Conservation (phyloP, 2,888 invertebrate genomes). For the Noctua fimbriata region DNA sequence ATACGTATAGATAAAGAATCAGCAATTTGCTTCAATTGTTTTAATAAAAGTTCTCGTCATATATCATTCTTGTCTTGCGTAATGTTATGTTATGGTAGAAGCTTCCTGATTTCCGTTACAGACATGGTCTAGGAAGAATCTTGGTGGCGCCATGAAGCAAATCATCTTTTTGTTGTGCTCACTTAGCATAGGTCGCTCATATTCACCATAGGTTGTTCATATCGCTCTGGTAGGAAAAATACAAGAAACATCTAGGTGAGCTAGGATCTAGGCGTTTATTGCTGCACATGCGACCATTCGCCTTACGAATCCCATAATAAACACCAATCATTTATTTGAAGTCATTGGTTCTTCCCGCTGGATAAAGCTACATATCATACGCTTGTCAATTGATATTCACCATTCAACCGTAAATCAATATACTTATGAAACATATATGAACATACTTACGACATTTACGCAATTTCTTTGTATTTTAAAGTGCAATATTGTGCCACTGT, state of each 20-base stretch:
- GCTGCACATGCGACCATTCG: neutral
- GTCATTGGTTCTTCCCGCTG: neutral
- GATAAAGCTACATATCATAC: no score
- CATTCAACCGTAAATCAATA: neutral
- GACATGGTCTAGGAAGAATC: conserved; percentile 3
- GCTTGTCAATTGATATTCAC: neutral
- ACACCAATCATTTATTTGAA: neutral
- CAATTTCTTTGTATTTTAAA: conserved; percentile 19
- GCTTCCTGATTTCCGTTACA: conserved; percentile 54
- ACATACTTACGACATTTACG: conserved; percentile 11
- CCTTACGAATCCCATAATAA: neutral
- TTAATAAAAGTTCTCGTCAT: conserved; percentile 64
- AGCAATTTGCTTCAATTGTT: conserved; percentile 68
- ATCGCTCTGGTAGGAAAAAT: neutral
- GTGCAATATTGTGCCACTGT: conserved; percentile 47
- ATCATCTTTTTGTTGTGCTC: neutral
- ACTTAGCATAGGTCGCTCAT: neutral
- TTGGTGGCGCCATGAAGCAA: conserved; percentile 1
- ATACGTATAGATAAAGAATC: conserved; percentile 65
- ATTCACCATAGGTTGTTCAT: no score
- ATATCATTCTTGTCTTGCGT: conserved; percentile 58
- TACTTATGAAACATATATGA: neutral
- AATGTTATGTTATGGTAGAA: conserved; percentile 47
- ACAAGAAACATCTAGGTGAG: neutral
- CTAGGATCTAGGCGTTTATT: neutral